Evolutionary conservation across 1,140 invertebrate genomes (phyloP).

Genomic region (Amphibalanus amphitrite): DNA sequence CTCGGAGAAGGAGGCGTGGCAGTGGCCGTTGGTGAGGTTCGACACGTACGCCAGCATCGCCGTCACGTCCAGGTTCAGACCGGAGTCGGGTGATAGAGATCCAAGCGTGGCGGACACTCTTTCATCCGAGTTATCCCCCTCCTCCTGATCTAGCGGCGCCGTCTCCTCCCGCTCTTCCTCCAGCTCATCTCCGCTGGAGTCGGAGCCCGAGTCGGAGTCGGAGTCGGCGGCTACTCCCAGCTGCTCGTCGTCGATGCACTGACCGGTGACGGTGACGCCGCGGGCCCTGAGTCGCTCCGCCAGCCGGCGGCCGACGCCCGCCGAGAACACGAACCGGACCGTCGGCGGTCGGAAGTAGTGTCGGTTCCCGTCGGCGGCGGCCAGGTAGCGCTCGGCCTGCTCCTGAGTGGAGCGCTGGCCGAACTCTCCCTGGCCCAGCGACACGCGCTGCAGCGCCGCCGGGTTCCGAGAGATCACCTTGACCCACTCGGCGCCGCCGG

Average conservation of each 20-base stretch:
- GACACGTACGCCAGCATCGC: constrained; percentile 73
- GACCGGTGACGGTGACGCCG: constrained; percentile 2
- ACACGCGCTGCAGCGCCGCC: constrained; percentile 52
- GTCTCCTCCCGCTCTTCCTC: constrained; percentile 5
- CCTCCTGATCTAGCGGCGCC: too few relatives aligned
- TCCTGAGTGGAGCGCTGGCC: constrained; percentile 64
- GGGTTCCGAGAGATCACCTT: constrained; percentile 80
- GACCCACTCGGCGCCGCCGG: constrained; percentile 57
- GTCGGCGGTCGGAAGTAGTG: constrained; percentile 58
- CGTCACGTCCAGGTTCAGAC: constrained; percentile 70
- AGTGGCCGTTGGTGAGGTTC: constrained; percentile 66
- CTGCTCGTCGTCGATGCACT: neutral
- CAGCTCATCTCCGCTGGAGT: neutral
- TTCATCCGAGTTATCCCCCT: too few relatives aligned
- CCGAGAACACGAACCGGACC: constrained; percentile 28
- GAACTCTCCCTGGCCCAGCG: constrained; percentile 57
- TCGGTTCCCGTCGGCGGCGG: constrained; percentile 52
- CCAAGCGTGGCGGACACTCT: neutral
- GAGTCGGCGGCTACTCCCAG: neutral
- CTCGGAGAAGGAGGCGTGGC: constrained; percentile 41
- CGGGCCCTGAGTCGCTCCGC: constrained; percentile 7
- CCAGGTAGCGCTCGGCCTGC: constrained; percentile 57
- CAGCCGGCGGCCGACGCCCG: constrained; percentile 20
- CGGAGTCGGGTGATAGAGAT: neutral
- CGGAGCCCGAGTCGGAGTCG: neutral